Evolutionary conservation across 2,113 vertebrate genomes (phyloP).

Genomic region (Buteo buteo): DNA sequence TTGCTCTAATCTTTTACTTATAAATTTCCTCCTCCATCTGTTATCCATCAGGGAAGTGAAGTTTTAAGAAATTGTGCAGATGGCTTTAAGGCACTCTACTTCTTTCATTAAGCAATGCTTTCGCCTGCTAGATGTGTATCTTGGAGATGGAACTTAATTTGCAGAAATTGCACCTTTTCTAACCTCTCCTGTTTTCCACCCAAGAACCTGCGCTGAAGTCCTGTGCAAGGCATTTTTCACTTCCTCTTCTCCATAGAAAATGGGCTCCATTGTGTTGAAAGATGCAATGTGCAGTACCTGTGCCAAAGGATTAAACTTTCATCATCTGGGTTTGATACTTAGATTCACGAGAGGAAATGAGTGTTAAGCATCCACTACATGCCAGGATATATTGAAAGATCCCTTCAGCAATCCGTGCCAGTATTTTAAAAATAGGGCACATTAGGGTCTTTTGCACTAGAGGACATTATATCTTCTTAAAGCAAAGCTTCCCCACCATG

Average conservation of each 20-base stretch:
- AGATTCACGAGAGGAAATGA: conserved; percentile 27
- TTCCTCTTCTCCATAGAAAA: not conserved
- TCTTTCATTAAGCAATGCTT: not conserved
- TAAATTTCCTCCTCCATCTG: conserved; percentile 58
- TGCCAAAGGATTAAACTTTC: conserved; percentile 61
- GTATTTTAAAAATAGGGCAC: conserved; percentile 1
- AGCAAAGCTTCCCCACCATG: not conserved
- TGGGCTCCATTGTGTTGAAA: conserved; percentile 6
- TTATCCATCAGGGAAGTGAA: conserved; percentile 55
- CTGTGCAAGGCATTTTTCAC: not conserved
- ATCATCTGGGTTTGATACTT: conserved; percentile 46
- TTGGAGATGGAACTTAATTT: not conserved
- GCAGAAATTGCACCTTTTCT: not conserved
- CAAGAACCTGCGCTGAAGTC: not conserved
- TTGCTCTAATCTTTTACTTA: conserved; percentile 59
- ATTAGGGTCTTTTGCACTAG: not conserved
- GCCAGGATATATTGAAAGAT: conserved; percentile 42
- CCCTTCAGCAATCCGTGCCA: not conserved
- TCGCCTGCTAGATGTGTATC: not conserved
- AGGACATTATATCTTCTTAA: not conserved
- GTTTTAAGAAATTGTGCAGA: conserved; percentile 46
- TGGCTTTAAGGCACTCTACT: not conserved
- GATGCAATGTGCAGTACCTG: not conserved
- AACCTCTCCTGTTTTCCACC: not conserved
- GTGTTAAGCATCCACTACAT: conserved; percentile 24